Percentiles rank a stretch among this genome's conserved stretches.
Conservation (phyloP, 2,113 vertebrate genomes). For the Dicerorhinus sumatrensis region DNA sequence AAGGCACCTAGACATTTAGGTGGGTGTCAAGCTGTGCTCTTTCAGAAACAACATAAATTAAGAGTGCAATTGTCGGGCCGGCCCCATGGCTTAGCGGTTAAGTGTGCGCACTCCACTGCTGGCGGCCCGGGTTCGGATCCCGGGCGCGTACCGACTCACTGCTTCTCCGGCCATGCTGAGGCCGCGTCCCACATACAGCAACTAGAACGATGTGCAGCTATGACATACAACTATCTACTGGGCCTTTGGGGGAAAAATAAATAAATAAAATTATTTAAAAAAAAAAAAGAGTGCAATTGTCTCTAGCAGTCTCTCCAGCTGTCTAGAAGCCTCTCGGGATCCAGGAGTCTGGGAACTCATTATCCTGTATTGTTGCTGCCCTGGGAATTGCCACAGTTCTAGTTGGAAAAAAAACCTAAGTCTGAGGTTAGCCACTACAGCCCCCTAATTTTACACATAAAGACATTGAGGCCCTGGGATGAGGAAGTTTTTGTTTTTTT, state of each 20-base stretch:
- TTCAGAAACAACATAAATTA: neutral
- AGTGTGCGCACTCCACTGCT: too few species aligned
- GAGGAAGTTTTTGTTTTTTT: neutral
- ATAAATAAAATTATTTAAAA: too few species aligned
- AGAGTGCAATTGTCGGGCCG: accelerated
- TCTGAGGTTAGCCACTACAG: neutral
- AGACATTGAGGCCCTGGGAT: neutral
- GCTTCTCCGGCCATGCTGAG: too few species aligned
- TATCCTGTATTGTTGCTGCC: neutral
- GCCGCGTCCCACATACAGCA: too few species aligned
- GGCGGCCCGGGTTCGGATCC: too few species aligned
- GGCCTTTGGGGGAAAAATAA: too few species aligned
- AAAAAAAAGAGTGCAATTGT: accelerated
- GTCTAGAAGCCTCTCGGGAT: neutral
- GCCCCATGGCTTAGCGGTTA: too few species aligned
- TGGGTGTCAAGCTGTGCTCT: neutral
- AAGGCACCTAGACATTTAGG: neutral
- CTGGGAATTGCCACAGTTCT: neutral
- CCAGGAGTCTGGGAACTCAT: neutral
- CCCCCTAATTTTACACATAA: neutral
- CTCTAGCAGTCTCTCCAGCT: neutral
- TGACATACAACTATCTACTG: too few species aligned
- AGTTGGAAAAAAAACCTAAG: neutral
- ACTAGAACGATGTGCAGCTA: too few species aligned
- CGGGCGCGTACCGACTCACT: too few species aligned